Percentiles rank a stretch among this genome's conserved stretches.
Conservation (phyloP, 2,797 vertebrate species). For the Muraenolepis orangiensis region DNA sequence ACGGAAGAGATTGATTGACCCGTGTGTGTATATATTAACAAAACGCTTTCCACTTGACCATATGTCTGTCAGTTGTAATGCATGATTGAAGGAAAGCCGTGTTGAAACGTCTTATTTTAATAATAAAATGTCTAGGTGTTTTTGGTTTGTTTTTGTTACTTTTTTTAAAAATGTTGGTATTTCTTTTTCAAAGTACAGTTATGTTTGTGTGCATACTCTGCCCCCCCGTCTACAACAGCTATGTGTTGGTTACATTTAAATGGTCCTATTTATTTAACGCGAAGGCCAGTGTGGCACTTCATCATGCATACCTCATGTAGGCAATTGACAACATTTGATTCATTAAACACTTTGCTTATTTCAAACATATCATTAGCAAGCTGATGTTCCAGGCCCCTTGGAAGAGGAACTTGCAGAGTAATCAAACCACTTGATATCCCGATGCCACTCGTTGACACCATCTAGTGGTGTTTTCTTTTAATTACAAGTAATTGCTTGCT, state of each 20-base stretch:
- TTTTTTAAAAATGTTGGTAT: background rate
- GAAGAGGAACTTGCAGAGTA: background rate
- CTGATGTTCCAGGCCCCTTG: background rate
- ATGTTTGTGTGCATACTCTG: background rate
- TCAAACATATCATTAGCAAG: background rate
- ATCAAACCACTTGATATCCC: background rate
- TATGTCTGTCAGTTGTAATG: constrained; percentile 50
- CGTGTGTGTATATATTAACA: constrained; percentile 2
- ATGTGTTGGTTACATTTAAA: background rate
- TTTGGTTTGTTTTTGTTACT: constrained; percentile 15
- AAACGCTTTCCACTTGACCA: constrained; percentile 11
- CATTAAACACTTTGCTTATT: background rate
- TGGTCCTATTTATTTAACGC: background rate
- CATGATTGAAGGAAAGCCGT: constrained; percentile 66
- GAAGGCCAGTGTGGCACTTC: background rate
- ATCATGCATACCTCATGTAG: background rate
- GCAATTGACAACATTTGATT: background rate
- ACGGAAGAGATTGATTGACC: constrained; percentile 43
- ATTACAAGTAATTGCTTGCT: background rate
- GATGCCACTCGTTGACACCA: constrained; percentile 23
- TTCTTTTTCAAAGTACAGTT: background rate
- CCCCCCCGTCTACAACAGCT: background rate
- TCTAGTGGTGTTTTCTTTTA: constrained; percentile 25
- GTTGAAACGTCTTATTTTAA: constrained; percentile 77
- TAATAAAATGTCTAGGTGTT: constrained; percentile 75